phyloP scores from a whole-genome alignment of 1,140 invertebrate species.

The Temnothorax nylanderi region DNA sequence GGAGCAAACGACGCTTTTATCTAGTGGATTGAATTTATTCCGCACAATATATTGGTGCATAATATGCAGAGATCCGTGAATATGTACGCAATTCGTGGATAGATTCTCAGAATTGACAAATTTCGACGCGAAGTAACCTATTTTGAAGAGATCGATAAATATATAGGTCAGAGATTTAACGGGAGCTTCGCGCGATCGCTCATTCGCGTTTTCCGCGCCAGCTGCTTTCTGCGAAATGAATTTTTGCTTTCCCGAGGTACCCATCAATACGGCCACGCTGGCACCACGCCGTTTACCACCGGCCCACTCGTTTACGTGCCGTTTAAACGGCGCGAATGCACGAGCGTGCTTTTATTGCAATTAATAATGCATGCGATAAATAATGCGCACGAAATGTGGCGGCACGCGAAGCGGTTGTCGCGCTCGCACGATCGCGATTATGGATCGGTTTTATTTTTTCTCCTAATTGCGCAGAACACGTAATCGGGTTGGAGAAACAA shows the following conservation, averaged over 20 bases:
- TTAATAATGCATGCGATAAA: constrained; percentile 76
- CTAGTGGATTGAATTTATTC: neutral
- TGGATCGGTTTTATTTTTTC: constrained; percentile 4
- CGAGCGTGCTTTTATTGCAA: constrained; percentile 48
- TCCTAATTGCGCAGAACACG: constrained; percentile 37
- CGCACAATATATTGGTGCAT: neutral
- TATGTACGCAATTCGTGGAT: neutral
- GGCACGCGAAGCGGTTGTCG: constrained; percentile 7
- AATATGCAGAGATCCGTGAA: neutral
- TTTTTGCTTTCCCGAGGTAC: neutral
- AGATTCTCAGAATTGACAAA: neutral
- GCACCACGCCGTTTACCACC: neutral
- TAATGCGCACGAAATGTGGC: constrained; percentile 56
- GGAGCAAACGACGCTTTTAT: neutral
- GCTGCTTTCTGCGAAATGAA: neutral
- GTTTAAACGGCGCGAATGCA: constrained; percentile 18
- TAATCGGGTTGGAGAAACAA: neutral
- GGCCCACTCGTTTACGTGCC: neutral
- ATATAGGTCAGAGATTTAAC: neutral
- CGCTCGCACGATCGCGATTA: constrained; percentile 25
- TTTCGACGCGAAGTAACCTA: neutral
- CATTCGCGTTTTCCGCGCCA: neutral
- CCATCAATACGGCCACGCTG: neutral
- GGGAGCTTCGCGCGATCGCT: neutral
- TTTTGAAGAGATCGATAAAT: constrained; percentile 3